Percentiles rank a stretch among this genome's conserved stretches.
These are phyloP conservation scores for Diplodus puntazzo DNA, from an alignment of 2,797 vertebrate genomes.

Conservation along the genomic window DNA sequence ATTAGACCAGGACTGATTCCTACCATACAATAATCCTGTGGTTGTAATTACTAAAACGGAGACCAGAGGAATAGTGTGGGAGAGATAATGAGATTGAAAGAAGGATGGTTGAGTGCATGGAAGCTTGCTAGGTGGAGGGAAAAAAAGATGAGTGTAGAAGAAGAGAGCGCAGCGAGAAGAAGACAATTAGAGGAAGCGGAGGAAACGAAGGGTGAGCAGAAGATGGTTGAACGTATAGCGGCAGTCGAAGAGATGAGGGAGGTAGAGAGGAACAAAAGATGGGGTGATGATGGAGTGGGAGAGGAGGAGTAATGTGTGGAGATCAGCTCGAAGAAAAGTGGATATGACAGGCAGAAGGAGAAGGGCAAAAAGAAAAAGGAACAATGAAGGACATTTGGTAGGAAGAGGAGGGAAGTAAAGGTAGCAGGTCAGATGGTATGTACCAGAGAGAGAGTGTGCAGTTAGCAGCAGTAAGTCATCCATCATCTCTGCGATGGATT, in stretches of 20 bases:
- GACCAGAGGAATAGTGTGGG: constrained; percentile 5
- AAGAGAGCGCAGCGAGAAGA: neutral
- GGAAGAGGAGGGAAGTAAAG: neutral
- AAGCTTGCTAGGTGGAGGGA: neutral
- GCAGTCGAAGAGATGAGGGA: neutral
- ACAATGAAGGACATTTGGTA: neutral
- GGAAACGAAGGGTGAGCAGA: neutral
- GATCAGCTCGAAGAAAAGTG: constrained; percentile 11
- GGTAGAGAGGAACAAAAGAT: neutral
- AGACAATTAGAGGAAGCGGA: neutral
- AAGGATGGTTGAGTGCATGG: neutral
- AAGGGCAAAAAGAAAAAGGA: neutral
- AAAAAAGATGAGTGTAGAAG: neutral
- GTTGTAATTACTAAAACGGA: constrained; percentile 36
- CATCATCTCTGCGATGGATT: constrained; percentile 37
- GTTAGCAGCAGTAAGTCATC: constrained; percentile 35
- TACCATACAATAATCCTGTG: neutral
- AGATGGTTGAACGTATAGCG: neutral
- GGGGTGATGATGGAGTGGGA: neutral
- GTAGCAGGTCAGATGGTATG: neutral
- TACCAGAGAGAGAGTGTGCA: neutral
- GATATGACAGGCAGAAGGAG: constrained; percentile 26
- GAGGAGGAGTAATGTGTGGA: neutral
- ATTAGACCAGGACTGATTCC: neutral
- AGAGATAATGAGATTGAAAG: constrained; percentile 40